Percentiles rank a stretch among this genome's conserved stretches.
phyloP scores from a whole-genome alignment of 2,888 invertebrate genomes.

The Phengaris arion region DNA sequence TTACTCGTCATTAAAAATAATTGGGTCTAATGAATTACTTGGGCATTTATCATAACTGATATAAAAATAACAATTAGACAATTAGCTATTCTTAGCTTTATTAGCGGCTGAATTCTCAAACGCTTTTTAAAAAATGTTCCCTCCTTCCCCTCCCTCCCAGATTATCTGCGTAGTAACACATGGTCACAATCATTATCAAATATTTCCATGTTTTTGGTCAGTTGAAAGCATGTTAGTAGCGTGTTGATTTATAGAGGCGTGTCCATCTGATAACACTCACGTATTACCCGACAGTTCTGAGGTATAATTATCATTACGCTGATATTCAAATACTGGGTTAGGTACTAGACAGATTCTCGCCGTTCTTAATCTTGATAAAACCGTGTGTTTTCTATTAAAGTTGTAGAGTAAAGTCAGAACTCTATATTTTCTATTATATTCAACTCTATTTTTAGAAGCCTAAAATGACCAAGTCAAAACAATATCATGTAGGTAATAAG shows the following conservation, averaged over 20 bases:
- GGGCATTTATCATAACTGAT: too few species aligned
- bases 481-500: too few species aligned
- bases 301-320: conserved; percentile 32
- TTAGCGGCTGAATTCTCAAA: too few species aligned
- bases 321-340: conserved; percentile 17
- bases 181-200: background rate
- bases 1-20: conserved; percentile 10
- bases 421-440: too few species aligned
- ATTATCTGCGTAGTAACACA: background rate
- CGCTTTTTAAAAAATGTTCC: too few species aligned
- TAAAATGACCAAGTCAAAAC: too few species aligned
- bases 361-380: background rate
- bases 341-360: background rate
- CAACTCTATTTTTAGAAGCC: too few species aligned
- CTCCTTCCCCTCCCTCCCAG: too few species aligned
- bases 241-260: conserved; percentile 13
- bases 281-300: background rate
- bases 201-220: conserved; percentile 4
- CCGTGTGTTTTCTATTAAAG: background rate
- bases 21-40: background rate
- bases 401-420: background rate
- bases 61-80: too few species aligned
- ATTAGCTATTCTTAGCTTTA: too few species aligned
- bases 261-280: background rate
- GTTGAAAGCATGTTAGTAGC: conserved; percentile 1